Percentiles rank a stretch among this genome's conserved stretches.
Conservation (phyloP, 1,140 invertebrate genomes). For the Oncopodura yosiiana region DNA sequence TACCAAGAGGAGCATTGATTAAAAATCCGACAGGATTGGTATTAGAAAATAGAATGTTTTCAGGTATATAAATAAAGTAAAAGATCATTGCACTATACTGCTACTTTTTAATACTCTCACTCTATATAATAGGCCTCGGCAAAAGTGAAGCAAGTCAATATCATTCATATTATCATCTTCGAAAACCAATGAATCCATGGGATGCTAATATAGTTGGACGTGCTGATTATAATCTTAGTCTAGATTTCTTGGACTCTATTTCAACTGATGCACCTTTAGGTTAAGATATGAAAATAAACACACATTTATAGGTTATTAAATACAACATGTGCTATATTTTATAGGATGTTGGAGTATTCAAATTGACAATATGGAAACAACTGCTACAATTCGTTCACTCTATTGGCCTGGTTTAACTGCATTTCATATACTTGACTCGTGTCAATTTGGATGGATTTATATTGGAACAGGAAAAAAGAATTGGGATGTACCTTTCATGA, state of each 20-base stretch:
- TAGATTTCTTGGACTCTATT: conserved; percentile 64
- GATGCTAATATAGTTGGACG: conserved; percentile 54
- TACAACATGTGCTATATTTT: neutral
- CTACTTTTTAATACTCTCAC: neutral
- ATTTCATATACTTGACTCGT: conserved; percentile 55
- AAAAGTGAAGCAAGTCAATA: conserved; percentile 50
- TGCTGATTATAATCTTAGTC: conserved; percentile 62
- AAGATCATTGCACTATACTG: neutral
- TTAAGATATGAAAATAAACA: conserved; percentile 27
- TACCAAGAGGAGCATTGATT: conserved; percentile 59
- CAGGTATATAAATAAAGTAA: conserved; percentile 41
- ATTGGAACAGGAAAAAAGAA: conserved; percentile 61
- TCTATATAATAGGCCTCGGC: conserved; percentile 10
- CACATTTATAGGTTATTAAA: neutral
- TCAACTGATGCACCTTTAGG: conserved; percentile 54
- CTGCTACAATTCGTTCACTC: conserved; percentile 53
- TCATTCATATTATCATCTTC: conserved; percentile 57
- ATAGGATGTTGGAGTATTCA: conserved; percentile 54
- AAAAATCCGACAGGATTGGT: conserved; percentile 54
- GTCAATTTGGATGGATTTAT: conserved; percentile 59
- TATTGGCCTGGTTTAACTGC: conserved; percentile 65
- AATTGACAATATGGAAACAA: conserved; percentile 46
- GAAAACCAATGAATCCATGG: conserved; percentile 54
- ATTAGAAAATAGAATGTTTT: conserved; percentile 56
- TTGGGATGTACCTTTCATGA: conserved; percentile 60